Evolutionary conservation across 1,140 invertebrate species (phyloP).

Genomic region (Hylyphantes graminicola): DNA sequence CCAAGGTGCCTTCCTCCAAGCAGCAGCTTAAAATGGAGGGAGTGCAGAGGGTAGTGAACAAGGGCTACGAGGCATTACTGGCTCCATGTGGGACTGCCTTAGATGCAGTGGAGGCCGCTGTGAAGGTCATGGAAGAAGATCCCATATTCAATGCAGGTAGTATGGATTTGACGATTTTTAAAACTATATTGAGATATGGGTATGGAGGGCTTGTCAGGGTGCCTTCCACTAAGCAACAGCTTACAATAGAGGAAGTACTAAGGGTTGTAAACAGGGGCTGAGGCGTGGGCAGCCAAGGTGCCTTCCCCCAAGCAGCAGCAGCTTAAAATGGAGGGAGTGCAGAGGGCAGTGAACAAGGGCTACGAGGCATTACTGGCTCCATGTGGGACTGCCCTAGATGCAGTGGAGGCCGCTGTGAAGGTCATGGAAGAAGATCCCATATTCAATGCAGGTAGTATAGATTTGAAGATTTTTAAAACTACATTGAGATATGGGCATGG

Average conservation of each 20-base stretch:
- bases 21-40: conserved; percentile 73
- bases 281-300: conserved; percentile 72
- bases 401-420: conserved; percentile 81
- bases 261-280: too few relatives aligned
- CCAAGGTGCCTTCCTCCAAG: conserved; percentile 70
- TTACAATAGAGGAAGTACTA: conserved; percentile 64
- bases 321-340: conserved; percentile 76
- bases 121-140: conserved; percentile 81
- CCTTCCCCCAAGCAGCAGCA: conserved; percentile 65
- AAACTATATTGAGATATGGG: conserved; percentile 69
- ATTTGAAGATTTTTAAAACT: too few relatives aligned
- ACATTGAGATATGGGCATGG: conserved; percentile 71
- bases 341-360: conserved; percentile 64
- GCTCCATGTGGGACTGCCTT: conserved; percentile 72
- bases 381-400: conserved; percentile 76
- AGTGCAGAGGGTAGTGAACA: conserved; percentile 69
- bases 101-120: conserved; percentile 83
- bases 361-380: conserved; percentile 66
- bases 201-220: conserved; percentile 81
- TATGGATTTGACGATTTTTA: neutral
- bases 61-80: conserved; percentile 65
- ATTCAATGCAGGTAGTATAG: conserved; percentile 76
- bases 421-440: conserved; percentile 81
- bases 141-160: conserved; percentile 79
- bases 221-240: conserved; percentile 64